A percentile compares a stretch with the other conserved stretches of the same genome.
Evolutionary conservation across 92 coral and sea anemone species (phyloP).

Genomic region (Porites lobata): DNA sequence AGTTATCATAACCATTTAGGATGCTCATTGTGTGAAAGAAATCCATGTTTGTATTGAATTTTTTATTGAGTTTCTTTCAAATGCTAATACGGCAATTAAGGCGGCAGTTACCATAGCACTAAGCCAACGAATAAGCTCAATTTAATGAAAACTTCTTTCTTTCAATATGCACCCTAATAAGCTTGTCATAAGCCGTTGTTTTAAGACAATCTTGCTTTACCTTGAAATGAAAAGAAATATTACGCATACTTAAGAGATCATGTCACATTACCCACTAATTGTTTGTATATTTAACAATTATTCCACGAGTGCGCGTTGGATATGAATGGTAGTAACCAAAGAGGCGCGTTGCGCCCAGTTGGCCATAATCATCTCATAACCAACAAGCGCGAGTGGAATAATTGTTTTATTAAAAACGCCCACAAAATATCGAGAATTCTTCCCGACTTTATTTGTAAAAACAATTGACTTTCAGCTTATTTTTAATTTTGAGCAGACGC

Average conservation of each 20-base stretch:
- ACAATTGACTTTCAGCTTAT: too few relatives aligned
- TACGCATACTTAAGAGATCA: background rate
- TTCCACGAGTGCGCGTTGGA: too few relatives aligned
- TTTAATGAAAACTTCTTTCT: background rate
- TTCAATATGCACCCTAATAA: background rate
- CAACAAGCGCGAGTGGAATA: too few relatives aligned
- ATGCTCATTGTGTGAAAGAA: constrained; percentile 15
- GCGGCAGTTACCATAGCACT: constrained; percentile 28
- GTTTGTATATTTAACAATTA: too few relatives aligned
- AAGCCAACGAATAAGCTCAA: background rate
- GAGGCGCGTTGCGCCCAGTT: too few relatives aligned
- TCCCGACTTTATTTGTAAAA: too few relatives aligned
- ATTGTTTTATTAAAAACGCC: too few relatives aligned
- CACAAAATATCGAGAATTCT: too few relatives aligned
- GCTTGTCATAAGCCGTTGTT: background rate
- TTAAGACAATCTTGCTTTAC: background rate
- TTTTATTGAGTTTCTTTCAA: constrained; percentile 3
- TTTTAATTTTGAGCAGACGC: too few relatives aligned
- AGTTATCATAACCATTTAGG: background rate
- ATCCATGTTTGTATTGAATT: constrained; percentile 3
- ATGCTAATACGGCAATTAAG: constrained; percentile 13
- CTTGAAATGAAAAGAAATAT: background rate
- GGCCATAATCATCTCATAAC: too few relatives aligned
- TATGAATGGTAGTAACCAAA: too few relatives aligned
- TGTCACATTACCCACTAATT: background rate